Evolutionary conservation across 2,113 vertebrate species (phyloP).

Genomic region (Ictalurus furcatus): DNA sequence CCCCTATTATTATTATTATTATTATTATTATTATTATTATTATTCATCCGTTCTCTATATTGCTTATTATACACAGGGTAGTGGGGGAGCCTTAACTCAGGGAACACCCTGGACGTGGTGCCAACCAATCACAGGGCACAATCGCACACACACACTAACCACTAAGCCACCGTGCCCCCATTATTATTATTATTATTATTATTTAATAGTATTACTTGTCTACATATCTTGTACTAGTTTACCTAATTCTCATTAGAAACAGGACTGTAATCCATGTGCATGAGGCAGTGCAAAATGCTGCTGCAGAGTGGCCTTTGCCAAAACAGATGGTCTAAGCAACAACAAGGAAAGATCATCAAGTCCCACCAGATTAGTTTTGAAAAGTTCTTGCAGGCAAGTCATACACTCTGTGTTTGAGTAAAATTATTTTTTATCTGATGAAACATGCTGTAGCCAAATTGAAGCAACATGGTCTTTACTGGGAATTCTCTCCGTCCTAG

Average conservation of each 20-base stretch:
- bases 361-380: conserved; percentile 52
- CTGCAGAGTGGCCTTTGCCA: conserved; percentile 27
- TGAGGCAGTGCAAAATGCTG: conserved; percentile 39
- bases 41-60: too few relatives aligned
- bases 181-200: not conserved
- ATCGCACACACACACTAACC: too few relatives aligned
- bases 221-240: conserved; percentile 17
- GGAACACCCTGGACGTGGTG: too few relatives aligned
- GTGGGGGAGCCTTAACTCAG: too few relatives aligned
- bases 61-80: too few relatives aligned
- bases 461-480: conserved; percentile 56
- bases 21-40: too few relatives aligned
- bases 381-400: conserved; percentile 51
- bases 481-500: conserved; percentile 14
- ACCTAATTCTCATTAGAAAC: conserved; percentile 24
- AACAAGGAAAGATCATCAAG: conserved; percentile 43
- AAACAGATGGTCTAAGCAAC: conserved; percentile 39
- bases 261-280: conserved; percentile 30
- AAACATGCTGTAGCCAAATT: conserved; percentile 53
- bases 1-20: too few relatives aligned
- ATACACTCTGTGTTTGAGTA: conserved; percentile 46
- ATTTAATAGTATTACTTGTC: not conserved
- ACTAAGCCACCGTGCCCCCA: too few relatives aligned
- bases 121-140: too few relatives aligned
- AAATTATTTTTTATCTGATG: conserved; percentile 52